These are phyloP conservation scores for Spea bombifrons DNA, from an alignment of 2,113 vertebrate species.

Conservation along the genomic window DNA sequence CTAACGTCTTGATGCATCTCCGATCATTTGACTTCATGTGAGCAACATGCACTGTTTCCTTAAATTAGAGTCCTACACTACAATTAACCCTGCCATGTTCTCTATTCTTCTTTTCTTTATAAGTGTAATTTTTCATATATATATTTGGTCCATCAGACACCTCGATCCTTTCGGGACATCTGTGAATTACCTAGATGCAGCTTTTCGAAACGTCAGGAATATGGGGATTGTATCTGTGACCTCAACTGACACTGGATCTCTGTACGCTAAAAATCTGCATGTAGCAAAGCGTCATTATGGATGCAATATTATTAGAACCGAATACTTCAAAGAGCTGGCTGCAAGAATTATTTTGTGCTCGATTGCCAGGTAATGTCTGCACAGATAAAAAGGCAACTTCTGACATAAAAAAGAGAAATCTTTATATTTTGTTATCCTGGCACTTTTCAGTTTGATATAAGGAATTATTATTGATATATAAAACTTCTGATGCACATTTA, in stretches of 20 bases:
- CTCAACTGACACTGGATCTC: constrained; percentile 87
- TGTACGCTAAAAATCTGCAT: constrained; percentile 89
- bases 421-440: too few species aligned
- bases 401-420: too few species aligned
- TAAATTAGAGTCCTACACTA: background rate
- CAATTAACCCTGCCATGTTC: too few species aligned
- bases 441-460: too few species aligned
- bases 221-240: constrained; percentile 92
- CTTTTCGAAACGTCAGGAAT: constrained; percentile 90
- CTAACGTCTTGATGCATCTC: constrained; percentile 96
- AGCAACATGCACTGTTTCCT: constrained; percentile 55
- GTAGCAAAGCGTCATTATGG: constrained; percentile 89
- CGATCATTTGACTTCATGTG: constrained; percentile 95
- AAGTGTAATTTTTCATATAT: background rate
- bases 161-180: constrained; percentile 90
- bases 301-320: constrained; percentile 87
- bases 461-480: too few species aligned
- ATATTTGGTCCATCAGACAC: constrained; percentile 71
- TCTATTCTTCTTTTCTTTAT: background rate
- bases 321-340: constrained; percentile 92
- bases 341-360: constrained; percentile 83
- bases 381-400: too few species aligned
- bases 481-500: too few species aligned
- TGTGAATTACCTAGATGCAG: constrained; percentile 92
- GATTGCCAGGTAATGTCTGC: constrained; percentile 75